Conservation (phyloP, 2,113 vertebrate genomes). For the Lamprotornis superbus region DNA sequence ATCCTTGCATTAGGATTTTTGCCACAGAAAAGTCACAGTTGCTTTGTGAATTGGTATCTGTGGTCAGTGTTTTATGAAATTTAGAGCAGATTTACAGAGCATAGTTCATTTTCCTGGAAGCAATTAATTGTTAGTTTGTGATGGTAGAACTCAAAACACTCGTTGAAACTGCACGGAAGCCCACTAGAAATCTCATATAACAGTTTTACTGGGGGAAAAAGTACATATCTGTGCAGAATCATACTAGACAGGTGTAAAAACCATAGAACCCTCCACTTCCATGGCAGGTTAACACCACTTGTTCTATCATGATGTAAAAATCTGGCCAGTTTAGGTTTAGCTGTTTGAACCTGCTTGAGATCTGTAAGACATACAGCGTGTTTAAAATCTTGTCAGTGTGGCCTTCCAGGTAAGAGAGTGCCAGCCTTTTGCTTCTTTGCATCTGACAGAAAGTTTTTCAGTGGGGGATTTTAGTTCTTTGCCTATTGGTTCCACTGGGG, state of each 20-base stretch:
- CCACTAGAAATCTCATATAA: neutral
- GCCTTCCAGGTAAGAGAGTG: neutral
- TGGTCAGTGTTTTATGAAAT: neutral
- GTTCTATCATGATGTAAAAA: neutral
- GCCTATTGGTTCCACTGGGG: neutral
- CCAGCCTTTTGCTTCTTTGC: neutral
- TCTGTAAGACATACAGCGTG: rapidly evolving
- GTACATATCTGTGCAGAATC: neutral
- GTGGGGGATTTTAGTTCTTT: neutral
- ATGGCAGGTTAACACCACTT: neutral
- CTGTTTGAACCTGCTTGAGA: neutral
- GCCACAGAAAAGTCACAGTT: neutral
- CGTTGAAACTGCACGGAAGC: neutral
- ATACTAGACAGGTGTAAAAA: neutral
- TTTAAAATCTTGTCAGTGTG: neutral
- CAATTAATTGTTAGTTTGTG: neutral
- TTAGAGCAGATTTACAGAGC: neutral
- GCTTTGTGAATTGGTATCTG: neutral
- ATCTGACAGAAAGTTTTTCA: neutral
- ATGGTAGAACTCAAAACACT: neutral
- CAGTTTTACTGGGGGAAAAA: neutral
- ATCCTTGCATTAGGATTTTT: neutral
- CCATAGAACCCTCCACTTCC: neutral
- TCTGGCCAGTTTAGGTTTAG: neutral
- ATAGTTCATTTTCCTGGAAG: neutral